Percentiles rank a stretch among this genome's conserved stretches.
Evolutionary conservation across 2,888 invertebrate genomes (phyloP).

Genomic region (Apamea monoglypha): DNA sequence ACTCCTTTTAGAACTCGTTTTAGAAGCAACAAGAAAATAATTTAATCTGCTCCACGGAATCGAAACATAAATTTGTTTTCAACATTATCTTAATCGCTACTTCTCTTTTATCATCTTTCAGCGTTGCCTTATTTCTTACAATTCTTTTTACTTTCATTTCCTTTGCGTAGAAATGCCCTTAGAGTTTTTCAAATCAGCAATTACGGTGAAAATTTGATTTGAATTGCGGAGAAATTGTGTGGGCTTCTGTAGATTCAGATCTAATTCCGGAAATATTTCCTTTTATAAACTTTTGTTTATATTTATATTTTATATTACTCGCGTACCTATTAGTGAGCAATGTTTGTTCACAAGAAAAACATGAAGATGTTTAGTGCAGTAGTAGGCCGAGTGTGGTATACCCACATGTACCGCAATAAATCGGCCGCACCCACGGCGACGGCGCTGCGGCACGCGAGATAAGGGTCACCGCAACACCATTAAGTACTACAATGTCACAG

Average conservation of each 20-base stretch:
- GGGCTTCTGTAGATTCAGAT: conserved; percentile 39
- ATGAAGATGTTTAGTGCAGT: conserved; percentile 70
- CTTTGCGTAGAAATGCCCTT: conserved; percentile 72
- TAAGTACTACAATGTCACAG: conserved; percentile 83
- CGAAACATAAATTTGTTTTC: conserved; percentile 86
- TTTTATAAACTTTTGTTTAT: conserved; percentile 17
- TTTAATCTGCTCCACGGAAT: conserved; percentile 85
- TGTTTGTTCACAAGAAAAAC: conserved; percentile 21
- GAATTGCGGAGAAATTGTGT: conserved; percentile 55
- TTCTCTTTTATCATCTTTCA: conserved; percentile 81
- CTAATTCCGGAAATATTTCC: conserved; percentile 29
- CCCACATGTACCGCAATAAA: conserved; percentile 83
- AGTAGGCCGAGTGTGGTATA: conserved; percentile 74
- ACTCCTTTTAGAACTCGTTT: conserved; percentile 77
- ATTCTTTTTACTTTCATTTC: conserved; percentile 76
- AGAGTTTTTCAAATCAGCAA: conserved; percentile 73
- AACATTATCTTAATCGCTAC: conserved; percentile 85
- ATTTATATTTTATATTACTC: conserved; percentile 10
- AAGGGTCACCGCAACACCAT: conserved; percentile 85
- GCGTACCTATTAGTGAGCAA: not conserved
- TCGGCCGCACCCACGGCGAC: conserved; percentile 81
- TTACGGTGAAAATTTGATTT: conserved; percentile 65
- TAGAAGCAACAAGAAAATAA: conserved; percentile 85
- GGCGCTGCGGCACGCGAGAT: conserved; percentile 82
- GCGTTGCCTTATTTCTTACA: conserved; percentile 74